phyloP scores from a whole-genome alignment of 2,888 invertebrate genomes.

The Ptilodon capucinus region DNA sequence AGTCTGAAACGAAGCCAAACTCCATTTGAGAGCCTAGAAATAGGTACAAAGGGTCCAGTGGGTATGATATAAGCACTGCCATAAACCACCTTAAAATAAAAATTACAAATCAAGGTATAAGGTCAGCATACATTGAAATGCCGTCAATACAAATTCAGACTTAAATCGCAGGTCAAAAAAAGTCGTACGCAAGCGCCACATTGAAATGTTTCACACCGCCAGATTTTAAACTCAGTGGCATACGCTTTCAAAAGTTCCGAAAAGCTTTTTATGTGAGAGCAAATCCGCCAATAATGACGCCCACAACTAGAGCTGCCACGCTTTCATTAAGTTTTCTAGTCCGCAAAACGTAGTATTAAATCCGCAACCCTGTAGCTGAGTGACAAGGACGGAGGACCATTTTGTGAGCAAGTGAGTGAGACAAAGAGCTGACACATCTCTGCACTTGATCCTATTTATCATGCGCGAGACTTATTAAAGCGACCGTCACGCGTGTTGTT shows the following conservation, averaged over 20 bases:
- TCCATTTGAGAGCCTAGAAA: too few relatives aligned
- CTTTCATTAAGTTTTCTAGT: conserved; percentile 75
- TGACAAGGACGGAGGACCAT: conserved; percentile 42
- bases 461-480: conserved; percentile 77
- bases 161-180: conserved; percentile 35
- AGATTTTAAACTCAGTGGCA: conserved; percentile 59
- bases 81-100: too few relatives aligned
- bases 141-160: conserved; percentile 10
- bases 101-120: too few relatives aligned
- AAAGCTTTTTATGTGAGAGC: conserved; percentile 64
- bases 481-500: conserved; percentile 71
- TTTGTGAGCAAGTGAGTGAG: conserved; percentile 39
- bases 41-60: too few relatives aligned
- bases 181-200: conserved; percentile 27
- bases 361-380: conserved; percentile 48
- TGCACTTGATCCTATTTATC: conserved; percentile 78
- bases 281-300: conserved; percentile 76
- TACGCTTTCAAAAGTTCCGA: conserved; percentile 65
- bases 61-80: too few relatives aligned
- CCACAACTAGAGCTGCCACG: conserved; percentile 57
- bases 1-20: too few relatives aligned
- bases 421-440: conserved; percentile 46
- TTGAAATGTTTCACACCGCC: conserved; percentile 49
- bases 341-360: conserved; percentile 58
- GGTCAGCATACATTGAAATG: too few relatives aligned